Conservation (phyloP, 1,140 invertebrate genomes). For the Bombus turneri region DNA sequence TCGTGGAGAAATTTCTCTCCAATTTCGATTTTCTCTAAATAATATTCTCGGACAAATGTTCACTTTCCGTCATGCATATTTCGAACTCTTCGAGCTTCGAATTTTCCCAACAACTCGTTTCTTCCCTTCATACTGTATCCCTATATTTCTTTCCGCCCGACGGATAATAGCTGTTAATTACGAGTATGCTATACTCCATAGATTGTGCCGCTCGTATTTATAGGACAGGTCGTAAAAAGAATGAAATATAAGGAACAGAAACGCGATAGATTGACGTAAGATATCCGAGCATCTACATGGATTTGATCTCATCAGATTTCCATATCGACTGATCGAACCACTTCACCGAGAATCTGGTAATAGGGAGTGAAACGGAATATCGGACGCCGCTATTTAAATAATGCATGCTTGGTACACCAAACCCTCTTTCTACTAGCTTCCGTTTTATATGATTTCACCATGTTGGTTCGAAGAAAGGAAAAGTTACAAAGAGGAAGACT, state of each 20-base stretch:
- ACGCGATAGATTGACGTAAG: not conserved
- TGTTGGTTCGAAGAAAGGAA: slow-evolving; percentile 11
- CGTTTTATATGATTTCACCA: not conserved
- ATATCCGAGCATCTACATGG: not conserved
- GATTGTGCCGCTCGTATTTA: not conserved
- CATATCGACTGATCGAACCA: not conserved
- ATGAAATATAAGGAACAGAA: not conserved
- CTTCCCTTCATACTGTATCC: not conserved
- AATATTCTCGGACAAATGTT: not conserved
- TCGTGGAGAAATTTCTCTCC: too few species aligned
- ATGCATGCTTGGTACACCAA: slow-evolving; percentile 1
- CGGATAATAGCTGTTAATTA: slow-evolving; percentile 36
- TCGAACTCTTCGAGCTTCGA: not conserved
- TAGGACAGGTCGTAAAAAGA: slow-evolving; percentile 6
- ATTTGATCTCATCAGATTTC: not conserved
- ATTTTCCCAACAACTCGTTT: not conserved
- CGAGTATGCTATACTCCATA: not conserved
- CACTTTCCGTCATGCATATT: not conserved
- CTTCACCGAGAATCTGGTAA: not conserved
- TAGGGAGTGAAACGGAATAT: not conserved
- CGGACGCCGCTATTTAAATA: not conserved
- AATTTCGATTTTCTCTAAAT: too few species aligned
- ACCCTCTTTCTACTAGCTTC: not conserved
- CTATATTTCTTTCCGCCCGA: slow-evolving; percentile 21
- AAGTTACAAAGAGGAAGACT: not conserved